Percentiles rank a stretch among this genome's conserved stretches.
These are phyloP conservation scores for Orthosia gracilis DNA, from an alignment of 2,888 invertebrate species.

Conservation along the genomic window DNA sequence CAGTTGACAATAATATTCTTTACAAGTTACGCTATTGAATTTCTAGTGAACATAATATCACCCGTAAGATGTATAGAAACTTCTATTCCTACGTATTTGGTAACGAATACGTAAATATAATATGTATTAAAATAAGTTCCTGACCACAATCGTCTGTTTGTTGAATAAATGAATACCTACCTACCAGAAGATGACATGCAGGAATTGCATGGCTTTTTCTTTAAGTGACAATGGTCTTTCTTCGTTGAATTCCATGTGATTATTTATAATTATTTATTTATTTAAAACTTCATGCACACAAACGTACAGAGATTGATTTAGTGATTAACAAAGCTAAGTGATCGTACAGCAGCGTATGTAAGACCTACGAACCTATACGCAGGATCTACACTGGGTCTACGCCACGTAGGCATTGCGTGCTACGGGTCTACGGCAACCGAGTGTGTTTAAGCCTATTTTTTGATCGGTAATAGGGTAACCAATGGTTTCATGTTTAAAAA, in stretches of 20 bases:
- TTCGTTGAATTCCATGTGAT: not conserved
- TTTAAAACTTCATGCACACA: too few relatives aligned
- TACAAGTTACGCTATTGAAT: slow-evolving; percentile 2
- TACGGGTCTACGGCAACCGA: not conserved
- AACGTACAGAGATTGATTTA: not conserved
- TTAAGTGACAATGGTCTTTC: not conserved
- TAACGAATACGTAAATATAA: not conserved
- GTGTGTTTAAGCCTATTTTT: too few relatives aligned
- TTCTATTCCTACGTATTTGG: not conserved
- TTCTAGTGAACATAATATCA: slow-evolving; percentile 9
- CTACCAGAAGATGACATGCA: too few relatives aligned
- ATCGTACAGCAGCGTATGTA: not conserved
- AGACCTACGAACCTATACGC: too few relatives aligned
- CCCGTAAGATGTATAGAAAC: too few relatives aligned
- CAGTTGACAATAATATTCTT: slow-evolving; percentile 11
- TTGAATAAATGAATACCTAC: not conserved
- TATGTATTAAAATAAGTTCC: not conserved
- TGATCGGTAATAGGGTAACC: too few relatives aligned
- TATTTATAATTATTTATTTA: too few relatives aligned
- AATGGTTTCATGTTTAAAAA: too few relatives aligned
- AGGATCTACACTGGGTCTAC: not conserved
- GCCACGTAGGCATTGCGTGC: not conserved
- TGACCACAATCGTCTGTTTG: not conserved
- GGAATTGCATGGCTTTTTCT: not conserved
- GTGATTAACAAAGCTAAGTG: not conserved